Percentiles rank a stretch among this genome's conserved stretches.
These are phyloP conservation scores for Fulmarus glacialis DNA, from an alignment of 2,113 vertebrate species.

Conservation along the genomic window DNA sequence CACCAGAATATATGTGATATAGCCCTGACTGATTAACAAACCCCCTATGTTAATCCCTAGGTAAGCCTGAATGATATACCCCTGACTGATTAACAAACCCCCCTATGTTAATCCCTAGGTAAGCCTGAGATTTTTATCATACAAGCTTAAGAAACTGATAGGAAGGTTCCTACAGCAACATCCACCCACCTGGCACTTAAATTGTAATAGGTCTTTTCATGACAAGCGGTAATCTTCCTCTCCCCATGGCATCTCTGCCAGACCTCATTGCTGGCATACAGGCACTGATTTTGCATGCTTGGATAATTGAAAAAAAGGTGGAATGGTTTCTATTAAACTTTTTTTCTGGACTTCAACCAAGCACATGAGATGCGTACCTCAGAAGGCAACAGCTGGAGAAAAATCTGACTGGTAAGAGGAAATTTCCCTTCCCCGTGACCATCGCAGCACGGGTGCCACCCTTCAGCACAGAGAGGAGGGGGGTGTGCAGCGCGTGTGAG, in stretches of 20 bases:
- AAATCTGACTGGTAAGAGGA: neutral
- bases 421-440: neutral
- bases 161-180: neutral
- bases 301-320: neutral
- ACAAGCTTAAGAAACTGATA: neutral
- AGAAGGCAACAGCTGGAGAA: neutral
- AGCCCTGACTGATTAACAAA: neutral
- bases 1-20: neutral
- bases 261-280: neutral
- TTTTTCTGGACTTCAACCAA: neutral
- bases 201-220: neutral
- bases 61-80: neutral
- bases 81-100: neutral
- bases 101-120: neutral
- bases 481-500: rapidly evolving
- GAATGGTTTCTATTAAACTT: neutral
- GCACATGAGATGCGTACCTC: neutral
- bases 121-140: slow-evolving; percentile 5
- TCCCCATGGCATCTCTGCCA: neutral
- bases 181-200: neutral
- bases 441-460: rapidly evolving
- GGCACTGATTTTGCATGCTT: neutral
- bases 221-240: neutral
- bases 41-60: neutral
- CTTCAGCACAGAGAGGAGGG: neutral